Conservation (phyloP, 2,888 invertebrate genomes). For the Megaustenia siamemsis region DNA sequence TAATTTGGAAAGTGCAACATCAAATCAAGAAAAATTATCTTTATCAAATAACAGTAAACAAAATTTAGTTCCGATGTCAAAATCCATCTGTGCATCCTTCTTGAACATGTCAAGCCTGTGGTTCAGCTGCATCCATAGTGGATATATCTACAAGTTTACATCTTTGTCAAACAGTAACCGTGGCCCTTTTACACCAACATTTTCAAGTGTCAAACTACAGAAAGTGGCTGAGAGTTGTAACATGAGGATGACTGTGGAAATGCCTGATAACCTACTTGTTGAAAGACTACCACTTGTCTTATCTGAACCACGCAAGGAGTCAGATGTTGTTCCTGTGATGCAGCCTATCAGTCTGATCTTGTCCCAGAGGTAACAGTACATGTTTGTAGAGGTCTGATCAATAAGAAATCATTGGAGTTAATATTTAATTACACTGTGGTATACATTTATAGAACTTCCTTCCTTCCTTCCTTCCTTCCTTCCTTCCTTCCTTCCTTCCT, state of each 20-base stretch:
- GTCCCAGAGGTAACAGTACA: slow-evolving; percentile 35
- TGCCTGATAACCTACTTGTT: background rate
- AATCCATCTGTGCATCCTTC: slow-evolving; percentile 19
- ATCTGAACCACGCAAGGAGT: background rate
- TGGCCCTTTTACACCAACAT: slow-evolving; percentile 17
- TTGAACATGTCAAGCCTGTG: background rate
- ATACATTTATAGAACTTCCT: background rate
- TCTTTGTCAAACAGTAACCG: background rate
- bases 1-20: background rate
- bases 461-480: no score
- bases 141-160: slow-evolving; percentile 23
- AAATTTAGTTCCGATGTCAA: background rate
- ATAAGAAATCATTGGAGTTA: no score
- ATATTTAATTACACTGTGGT: background rate
- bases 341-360: slow-evolving; percentile 6
- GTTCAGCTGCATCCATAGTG: slow-evolving; percentile 18
- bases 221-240: background rate
- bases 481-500: no score
- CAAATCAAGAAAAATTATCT: background rate
- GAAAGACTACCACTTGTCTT: slow-evolving; percentile 1
- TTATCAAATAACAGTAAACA: background rate
- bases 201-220: background rate
- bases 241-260: slow-evolving; percentile 4
- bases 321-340: background rate
- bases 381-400: background rate